A percentile compares a stretch with the other conserved stretches of the same genome.
phyloP scores from a whole-genome alignment of 1,140 invertebrate genomes.

The Teleogryllus occipitalis region DNA sequence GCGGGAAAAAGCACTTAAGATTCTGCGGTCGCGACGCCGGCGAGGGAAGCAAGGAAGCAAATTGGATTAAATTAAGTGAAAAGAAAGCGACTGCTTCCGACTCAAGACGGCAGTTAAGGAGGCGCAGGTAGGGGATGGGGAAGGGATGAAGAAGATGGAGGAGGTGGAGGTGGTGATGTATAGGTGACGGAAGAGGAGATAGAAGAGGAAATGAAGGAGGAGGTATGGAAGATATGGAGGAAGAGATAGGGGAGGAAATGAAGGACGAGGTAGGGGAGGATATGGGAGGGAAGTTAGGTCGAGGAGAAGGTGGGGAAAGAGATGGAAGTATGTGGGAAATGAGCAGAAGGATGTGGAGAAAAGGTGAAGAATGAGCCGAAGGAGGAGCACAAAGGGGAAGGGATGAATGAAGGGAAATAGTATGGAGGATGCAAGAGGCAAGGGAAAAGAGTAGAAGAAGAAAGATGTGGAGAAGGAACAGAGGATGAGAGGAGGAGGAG shows the following conservation, averaged over 20 bases:
- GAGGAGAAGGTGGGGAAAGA: no score
- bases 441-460: no score
- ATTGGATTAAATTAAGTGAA: constrained; percentile 24
- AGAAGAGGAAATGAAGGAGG: background rate
- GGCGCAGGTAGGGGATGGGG: background rate
- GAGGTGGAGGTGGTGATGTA: background rate
- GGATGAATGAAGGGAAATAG: no score
- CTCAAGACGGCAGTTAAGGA: background rate
- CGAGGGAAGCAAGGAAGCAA: constrained; percentile 20
- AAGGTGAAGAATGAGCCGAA: no score
- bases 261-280: background rate
- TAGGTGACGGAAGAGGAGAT: no score
- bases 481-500: no score
- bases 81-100: constrained; percentile 16
- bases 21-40: constrained; percentile 20
- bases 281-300: no score
- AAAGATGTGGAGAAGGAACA: no score
- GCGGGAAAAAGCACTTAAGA: constrained; percentile 20
- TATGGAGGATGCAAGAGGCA: no score
- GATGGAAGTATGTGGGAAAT: no score
- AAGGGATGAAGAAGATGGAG: background rate
- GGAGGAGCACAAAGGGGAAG: no score
- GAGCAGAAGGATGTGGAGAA: no score
- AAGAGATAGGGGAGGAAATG: background rate
- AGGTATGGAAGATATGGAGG: background rate